Conservation (phyloP, 2,888 invertebrate genomes). For the Cephus sareptanus region DNA sequence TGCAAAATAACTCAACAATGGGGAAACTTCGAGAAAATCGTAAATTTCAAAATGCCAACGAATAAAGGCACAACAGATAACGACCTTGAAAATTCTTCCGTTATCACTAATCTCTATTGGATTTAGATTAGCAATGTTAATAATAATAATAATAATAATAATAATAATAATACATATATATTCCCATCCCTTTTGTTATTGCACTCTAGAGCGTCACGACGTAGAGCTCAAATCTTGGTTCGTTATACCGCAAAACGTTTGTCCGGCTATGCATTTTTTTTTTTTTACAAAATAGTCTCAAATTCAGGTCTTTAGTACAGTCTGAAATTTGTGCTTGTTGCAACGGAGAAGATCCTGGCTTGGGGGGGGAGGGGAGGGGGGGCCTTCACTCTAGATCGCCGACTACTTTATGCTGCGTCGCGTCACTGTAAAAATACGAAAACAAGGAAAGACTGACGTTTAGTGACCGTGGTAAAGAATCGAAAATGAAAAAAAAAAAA, state of each 20-base stretch:
- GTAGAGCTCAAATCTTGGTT: neutral
- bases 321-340: constrained; percentile 58
- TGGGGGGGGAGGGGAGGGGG: neutral
- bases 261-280: constrained; percentile 5
- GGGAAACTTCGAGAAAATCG: neutral
- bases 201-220: neutral
- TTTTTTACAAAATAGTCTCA: neutral
- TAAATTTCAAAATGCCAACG: neutral
- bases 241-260: neutral
- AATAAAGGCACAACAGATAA: neutral
- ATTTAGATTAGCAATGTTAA: neutral
- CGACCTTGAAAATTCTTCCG: neutral
- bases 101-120: neutral
- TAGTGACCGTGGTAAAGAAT: constrained; percentile 8
- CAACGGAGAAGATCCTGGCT: constrained; percentile 52
- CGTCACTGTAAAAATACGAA: constrained; percentile 60
- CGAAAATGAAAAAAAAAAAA: neutral
- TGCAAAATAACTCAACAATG: neutral
- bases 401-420: constrained; percentile 44
- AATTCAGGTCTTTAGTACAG: constrained; percentile 14
- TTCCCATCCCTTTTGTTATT: neutral
- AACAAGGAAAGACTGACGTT: constrained; percentile 6
- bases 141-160: neutral
- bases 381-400: neutral
- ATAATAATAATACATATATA: neutral